Evolutionary conservation across 2,113 vertebrate species (phyloP).

Genomic region (Ophiodon elongatus): DNA sequence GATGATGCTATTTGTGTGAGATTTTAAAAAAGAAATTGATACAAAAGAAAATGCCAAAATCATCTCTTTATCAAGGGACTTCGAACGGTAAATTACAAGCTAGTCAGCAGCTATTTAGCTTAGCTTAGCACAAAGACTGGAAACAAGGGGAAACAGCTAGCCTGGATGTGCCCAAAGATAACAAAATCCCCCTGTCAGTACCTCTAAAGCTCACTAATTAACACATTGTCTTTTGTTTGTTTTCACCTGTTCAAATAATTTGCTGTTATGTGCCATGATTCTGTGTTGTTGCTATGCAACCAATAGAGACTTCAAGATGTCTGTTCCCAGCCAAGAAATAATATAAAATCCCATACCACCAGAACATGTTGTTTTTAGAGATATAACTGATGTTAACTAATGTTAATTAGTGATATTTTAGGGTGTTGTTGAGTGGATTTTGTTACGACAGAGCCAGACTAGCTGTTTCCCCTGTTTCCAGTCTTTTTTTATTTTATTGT

Average conservation of each 20-base stretch:
- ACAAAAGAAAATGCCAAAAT: not conserved
- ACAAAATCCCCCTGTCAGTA: not conserved
- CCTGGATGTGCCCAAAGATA: not conserved
- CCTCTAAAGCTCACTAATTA: not conserved
- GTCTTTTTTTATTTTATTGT: too few species aligned
- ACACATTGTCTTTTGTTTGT: not conserved
- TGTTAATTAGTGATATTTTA: not conserved
- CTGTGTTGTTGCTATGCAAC: not conserved
- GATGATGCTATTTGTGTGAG: not conserved
- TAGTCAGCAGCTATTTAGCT: not conserved
- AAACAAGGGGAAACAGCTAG: not conserved
- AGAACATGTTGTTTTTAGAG: not conserved
- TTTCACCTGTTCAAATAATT: too few species aligned
- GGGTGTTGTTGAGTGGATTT: not conserved
- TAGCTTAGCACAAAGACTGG: not conserved
- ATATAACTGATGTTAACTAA: too few species aligned
- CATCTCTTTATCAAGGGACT: not conserved
- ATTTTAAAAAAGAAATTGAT: not conserved
- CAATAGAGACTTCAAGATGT: not conserved
- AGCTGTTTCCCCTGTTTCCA: not conserved
- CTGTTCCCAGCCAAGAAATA: not conserved
- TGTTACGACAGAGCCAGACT: not conserved
- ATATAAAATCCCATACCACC: not conserved
- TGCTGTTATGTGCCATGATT: not conserved
- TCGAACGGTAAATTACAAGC: not conserved